Percentiles rank a stretch among this genome's conserved stretches.
phyloP scores from a whole-genome alignment of 2,888 invertebrate genomes.

The Xanthostigma xanthostigma region DNA sequence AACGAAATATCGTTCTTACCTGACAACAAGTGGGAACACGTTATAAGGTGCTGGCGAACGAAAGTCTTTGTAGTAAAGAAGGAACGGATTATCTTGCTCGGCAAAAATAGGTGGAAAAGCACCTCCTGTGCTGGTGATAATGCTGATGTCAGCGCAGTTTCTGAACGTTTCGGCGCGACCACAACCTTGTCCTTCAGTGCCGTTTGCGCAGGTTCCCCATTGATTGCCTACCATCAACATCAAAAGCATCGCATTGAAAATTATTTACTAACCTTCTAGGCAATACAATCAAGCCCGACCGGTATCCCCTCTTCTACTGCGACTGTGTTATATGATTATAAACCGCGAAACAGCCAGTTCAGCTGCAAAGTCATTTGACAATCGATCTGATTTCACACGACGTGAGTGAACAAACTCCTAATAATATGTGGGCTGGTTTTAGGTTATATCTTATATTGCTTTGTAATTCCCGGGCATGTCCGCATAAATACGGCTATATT shows the following conservation, averaged over 20 bases:
- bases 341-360: too few relatives aligned
- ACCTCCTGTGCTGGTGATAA: conserved; percentile 64
- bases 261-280: background rate
- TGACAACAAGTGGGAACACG: conserved; percentile 59
- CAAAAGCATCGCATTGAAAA: background rate
- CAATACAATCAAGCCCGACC: too few relatives aligned
- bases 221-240: conserved; percentile 49
- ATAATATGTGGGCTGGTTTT: too few relatives aligned
- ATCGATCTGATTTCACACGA: too few relatives aligned
- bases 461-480: too few relatives aligned
- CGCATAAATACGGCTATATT: too few relatives aligned
- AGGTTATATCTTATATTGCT: too few relatives aligned
- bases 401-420: too few relatives aligned
- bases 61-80: conserved; percentile 60
- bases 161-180: conserved; percentile 83
- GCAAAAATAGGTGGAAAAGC: conserved; percentile 57
- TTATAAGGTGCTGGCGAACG: conserved; percentile 43
- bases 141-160: conserved; percentile 79
- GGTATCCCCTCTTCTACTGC: too few relatives aligned
- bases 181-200: conserved; percentile 76
- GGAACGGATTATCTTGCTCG: conserved; percentile 52
- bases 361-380: too few relatives aligned
- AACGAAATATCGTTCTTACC: conserved; percentile 32
- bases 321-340: too few relatives aligned
- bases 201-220: conserved; percentile 80